phyloP scores from a whole-genome alignment of 2,888 invertebrate species.

The Pachycephus smyrnensis region DNA sequence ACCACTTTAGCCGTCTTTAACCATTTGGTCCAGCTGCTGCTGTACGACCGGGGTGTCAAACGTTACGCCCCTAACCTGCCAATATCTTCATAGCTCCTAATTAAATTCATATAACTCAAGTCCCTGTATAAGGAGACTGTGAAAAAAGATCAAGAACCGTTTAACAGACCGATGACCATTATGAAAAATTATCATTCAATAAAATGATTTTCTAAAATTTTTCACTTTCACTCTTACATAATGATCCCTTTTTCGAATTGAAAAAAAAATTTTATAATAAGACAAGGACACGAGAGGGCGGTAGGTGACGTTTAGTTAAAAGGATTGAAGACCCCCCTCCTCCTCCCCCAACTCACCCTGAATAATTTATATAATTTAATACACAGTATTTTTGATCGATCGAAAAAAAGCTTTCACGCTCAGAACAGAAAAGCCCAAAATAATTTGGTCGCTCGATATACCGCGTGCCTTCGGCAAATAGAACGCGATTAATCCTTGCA shows the following conservation, averaged over 20 bases:
- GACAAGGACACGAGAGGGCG: too few relatives aligned
- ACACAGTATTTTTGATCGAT: background rate
- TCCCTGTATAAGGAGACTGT: background rate
- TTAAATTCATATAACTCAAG: conserved; percentile 36
- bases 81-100: conserved; percentile 40
- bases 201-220: too few relatives aligned
- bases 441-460: background rate
- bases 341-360: too few relatives aligned
- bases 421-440: background rate
- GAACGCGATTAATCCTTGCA: background rate
- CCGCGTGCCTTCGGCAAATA: background rate
- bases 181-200: background rate
- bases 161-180: background rate
- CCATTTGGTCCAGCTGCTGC: conserved; percentile 22
- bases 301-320: too few relatives aligned
- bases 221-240: too few relatives aligned
- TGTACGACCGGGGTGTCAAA: conserved; percentile 32
- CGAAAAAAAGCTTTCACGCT: background rate
- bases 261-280: background rate
- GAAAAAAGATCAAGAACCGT: conserved; percentile 15
- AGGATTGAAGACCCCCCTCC: too few relatives aligned
- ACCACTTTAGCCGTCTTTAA: conserved; percentile 2
- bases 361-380: background rate
- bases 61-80: conserved; percentile 47
- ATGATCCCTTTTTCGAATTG: background rate